These are phyloP conservation scores for Mesocentrotus franciscanus DNA, from an alignment of 53 echinoderm and acorn worm genomes.

Conservation along the genomic window DNA sequence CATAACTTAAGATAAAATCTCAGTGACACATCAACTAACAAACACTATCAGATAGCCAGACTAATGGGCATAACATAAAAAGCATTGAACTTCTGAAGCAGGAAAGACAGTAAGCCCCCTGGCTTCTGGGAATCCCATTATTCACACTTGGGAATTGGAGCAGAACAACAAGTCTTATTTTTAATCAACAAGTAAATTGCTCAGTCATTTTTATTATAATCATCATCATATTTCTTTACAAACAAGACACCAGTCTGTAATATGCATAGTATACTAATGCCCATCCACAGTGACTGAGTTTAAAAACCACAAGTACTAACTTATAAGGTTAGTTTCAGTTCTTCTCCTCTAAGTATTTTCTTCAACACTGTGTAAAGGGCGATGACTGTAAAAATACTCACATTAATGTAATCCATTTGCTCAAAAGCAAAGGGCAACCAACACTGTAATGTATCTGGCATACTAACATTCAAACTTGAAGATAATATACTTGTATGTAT, in stretches of 20 bases:
- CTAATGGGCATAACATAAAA: background rate
- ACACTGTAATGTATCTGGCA: background rate
- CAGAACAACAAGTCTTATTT: conserved; percentile 4
- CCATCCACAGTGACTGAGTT: background rate
- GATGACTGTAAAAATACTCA: too few species aligned
- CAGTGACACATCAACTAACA: conserved; percentile 39
- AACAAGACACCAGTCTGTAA: background rate
- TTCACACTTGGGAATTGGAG: background rate
- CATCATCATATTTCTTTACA: background rate
- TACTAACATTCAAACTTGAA: background rate
- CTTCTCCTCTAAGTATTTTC: background rate
- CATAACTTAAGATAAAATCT: background rate
- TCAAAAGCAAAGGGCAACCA: too few species aligned
- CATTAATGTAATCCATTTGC: too few species aligned
- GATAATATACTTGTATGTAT: too few species aligned
- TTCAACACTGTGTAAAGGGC: background rate
- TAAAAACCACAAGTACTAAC: background rate
- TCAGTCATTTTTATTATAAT: background rate
- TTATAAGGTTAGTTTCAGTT: background rate
- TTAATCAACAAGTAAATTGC: background rate
- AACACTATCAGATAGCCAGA: conserved; percentile 1
- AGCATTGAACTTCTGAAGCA: conserved; percentile 15
- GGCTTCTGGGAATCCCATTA: background rate
- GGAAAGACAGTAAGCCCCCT: background rate
- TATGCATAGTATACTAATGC: background rate